Evolutionary conservation across 2,888 invertebrate genomes (phyloP).

Genomic region (Hermodice carunculata): DNA sequence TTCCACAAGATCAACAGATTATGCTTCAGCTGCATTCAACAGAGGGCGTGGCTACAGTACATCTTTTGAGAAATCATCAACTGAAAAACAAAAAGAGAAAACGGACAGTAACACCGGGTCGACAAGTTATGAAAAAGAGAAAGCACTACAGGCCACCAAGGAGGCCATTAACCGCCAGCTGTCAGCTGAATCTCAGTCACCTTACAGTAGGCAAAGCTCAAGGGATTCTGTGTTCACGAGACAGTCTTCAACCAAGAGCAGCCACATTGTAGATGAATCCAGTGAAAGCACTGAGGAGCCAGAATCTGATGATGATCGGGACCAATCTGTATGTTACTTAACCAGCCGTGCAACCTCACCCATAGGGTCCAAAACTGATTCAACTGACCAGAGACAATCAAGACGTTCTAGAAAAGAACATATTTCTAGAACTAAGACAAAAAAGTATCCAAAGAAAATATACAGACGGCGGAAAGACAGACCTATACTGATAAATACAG

Average conservation of each 20-base stretch:
- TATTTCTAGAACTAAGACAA: constrained; percentile 39
- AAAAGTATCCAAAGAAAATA: constrained; percentile 33
- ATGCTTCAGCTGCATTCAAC: no score
- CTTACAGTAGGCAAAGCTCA: constrained; percentile 2
- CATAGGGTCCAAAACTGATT: constrained; percentile 40
- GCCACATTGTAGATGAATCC: constrained; percentile 31
- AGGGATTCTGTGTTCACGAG: no score
- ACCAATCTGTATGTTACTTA: constrained; percentile 44
- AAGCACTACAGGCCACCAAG: no score
- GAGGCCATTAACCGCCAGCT: constrained; percentile 11
- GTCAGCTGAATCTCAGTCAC: neutral
- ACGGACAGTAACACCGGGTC: no score
- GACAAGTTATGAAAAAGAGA: no score
- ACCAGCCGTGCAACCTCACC: constrained; percentile 64
- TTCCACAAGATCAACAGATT: no score
- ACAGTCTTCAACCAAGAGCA: no score
- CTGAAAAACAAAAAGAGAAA: no score
- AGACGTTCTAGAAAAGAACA: constrained; percentile 3
- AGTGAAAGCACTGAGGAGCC: constrained; percentile 38
- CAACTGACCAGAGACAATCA: neutral
- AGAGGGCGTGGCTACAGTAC: no score
- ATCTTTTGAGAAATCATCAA: no score
- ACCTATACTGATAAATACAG: neutral
- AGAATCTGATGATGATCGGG: constrained; percentile 8
- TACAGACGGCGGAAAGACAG: constrained; percentile 26